A percentile compares a stretch with the other conserved stretches of the same genome.
Conservation (phyloP, 1,140 invertebrate genomes). For the Aethina tumida region DNA sequence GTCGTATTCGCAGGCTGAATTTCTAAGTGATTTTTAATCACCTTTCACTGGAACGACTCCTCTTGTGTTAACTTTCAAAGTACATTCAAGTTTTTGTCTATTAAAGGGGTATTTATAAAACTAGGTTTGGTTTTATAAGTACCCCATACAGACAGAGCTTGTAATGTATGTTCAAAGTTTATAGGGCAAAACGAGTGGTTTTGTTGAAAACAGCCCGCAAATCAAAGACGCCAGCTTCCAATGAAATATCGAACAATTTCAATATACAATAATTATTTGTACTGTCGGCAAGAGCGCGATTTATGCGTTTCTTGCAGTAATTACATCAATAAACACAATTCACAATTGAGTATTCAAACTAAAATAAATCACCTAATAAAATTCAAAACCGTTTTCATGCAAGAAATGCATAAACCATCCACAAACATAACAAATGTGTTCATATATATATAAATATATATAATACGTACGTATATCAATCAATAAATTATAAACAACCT, state of each 20-base stretch:
- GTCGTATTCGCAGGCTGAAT: too few species aligned
- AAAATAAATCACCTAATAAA: not conserved
- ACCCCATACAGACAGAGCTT: not conserved
- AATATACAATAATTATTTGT: slow-evolving; percentile 5
- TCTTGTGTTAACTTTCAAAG: too few species aligned
- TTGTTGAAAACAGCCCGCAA: not conserved
- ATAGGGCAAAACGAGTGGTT: not conserved
- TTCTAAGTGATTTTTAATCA: too few species aligned
- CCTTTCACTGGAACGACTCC: too few species aligned
- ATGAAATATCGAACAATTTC: not conserved
- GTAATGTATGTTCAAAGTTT: not conserved
- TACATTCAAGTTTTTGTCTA: not conserved
- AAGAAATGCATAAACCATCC: slow-evolving; percentile 9
- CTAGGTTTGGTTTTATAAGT: not conserved
- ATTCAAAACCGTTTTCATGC: slow-evolving; percentile 2
- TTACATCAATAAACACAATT: not conserved
- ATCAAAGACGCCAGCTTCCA: not conserved
- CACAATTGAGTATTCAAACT: not conserved
- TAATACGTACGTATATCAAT: slow-evolving; percentile 3
- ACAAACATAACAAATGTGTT: slow-evolving; percentile 10
- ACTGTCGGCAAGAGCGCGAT: slow-evolving; percentile 7
- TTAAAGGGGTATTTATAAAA: not conserved
- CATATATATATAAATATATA: too few species aligned
- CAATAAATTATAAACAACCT: slow-evolving; percentile 10
- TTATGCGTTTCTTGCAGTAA: slow-evolving; percentile 7